Evolutionary conservation across 2,113 vertebrate genomes (phyloP), one percentile per base, ranked within the genome.

Genomic region (Hemicordylus capensis): DNA sequence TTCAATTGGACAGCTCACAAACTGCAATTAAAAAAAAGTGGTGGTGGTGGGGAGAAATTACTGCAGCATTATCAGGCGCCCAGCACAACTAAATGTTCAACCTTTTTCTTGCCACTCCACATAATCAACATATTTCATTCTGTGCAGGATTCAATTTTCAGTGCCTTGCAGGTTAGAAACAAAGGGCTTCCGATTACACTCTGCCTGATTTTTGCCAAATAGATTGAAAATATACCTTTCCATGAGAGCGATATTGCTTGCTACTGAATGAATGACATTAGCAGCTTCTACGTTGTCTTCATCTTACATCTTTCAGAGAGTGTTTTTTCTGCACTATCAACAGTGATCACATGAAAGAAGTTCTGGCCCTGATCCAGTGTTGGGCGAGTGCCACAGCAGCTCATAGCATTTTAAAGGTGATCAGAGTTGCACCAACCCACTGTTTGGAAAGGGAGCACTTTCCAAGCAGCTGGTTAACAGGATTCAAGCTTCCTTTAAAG

Each of bases 71-170:
- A 69, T 89, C 14, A 81, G 4, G 7, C 83, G 8, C 2, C 80
- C 67, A 84, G 84, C 86, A 86, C 14, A 88, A 37, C 22, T 67
- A 81, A 89, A 89, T 72, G 37, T 37, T 90, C 26, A 34, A 51
- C 26, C 37, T 58, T 77, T 76, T 70, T 12, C 9, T 89, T 91
- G 4, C 0, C 22, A 80, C 0, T 88, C 34, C 76, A 12, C 1
- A 70, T 51, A 75, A 89, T 81, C 20, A 88, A 85, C 3, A 75
- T 74, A 86, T 81, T 90, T 92, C 1, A 89, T 75, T 85, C 31
- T 4, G 6, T 17, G 31, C 2, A 75, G 19, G n/a, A 67, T 82
- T 85, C 7, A 17, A 20, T 88, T 93, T 90, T 10, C 0, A 26
- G 82, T 85, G 84, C 1, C 76, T 64, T 85, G 26, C 34, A 39